Base-by-base conservation (phyloP, 1,140 invertebrate species). In the Cydia pomonella region DNA sequence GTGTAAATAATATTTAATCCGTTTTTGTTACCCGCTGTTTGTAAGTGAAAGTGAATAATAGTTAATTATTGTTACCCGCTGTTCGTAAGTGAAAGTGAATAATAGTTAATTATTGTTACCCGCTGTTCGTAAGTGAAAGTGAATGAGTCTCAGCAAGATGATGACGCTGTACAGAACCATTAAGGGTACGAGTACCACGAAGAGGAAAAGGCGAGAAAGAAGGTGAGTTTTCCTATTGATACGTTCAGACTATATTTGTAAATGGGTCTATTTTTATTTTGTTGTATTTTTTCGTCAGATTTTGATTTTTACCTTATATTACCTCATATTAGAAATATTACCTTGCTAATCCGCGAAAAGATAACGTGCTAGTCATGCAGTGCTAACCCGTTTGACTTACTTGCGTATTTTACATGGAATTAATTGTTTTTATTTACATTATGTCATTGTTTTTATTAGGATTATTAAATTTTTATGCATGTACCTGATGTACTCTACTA, bases 161-260 rank as follows among this genome's bases (percentile, higher is more conserved):
- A 92, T 92, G 91, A 92, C 91, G 77, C 73, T 92, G 63, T 92
- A 92, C 77, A 84, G 90, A 84, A 92, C 90, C 78, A 91, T 92
- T 23, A 92, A 92, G 73, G 91, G 91, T 5, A 92, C 88, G 69
- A 89, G 88, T 73, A 90, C 89, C 0, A 82, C 86, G 16, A 91
- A 87, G 74, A 87, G 89, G 77, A 92, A 92, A 85, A 86, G 86
- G 66, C 81, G 91, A n/a, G 91, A 92, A 78, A 82, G 90, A 82
- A 91, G 89, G 89, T 92, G 73, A 80, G 79, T 73, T 73, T 47
- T 62, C 33, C 25, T 76, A 10, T 66, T 73, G 38, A 18, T 16
- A 44, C 13, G 13, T 44, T 0, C 12, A 41, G 12, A 3, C 1
- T 41, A 12, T 41, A 6, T 41, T 41, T 41, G 38, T 41, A 12